Evolutionary conservation across 2,888 invertebrate genomes (phyloP).

Genomic region (Dryocosmus kuriphilus): DNA sequence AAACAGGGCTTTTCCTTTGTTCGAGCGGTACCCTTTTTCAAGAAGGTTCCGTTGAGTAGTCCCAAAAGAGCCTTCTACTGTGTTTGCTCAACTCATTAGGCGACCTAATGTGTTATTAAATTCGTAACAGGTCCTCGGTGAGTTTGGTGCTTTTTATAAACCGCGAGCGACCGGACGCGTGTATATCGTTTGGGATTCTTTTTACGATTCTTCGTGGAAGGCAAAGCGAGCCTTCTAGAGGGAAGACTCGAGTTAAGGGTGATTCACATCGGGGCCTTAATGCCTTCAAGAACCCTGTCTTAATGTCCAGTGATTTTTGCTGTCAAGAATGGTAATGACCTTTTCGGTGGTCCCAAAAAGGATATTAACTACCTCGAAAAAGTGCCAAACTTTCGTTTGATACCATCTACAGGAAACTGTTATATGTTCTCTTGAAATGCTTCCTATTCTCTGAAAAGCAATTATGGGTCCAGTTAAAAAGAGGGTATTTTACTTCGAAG

Average conservation of each 20-base stretch:
- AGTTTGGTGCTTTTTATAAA: constrained; percentile 38
- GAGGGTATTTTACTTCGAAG: neutral
- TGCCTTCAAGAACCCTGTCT: constrained; percentile 15
- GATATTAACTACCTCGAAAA: constrained; percentile 19
- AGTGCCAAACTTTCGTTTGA: constrained; percentile 34
- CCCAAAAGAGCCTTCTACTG: constrained; percentile 48
- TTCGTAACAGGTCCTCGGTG: constrained; percentile 46
- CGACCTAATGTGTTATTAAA: constrained; percentile 63
- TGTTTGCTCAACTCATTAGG: constrained; percentile 62
- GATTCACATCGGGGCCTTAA: constrained; percentile 33
- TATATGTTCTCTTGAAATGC: constrained; percentile 5
- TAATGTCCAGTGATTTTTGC: constrained; percentile 38
- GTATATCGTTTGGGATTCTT: constrained; percentile 29
- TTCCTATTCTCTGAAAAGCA: constrained; percentile 20
- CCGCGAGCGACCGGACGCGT: constrained; percentile 34
- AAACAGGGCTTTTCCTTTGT: constrained; percentile 60
- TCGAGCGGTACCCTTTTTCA: constrained; percentile 52
- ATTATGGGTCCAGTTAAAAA: neutral
- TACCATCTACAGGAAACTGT: constrained; percentile 22
- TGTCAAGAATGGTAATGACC: constrained; percentile 34
- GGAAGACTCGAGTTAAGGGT: constrained; percentile 20
- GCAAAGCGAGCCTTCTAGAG: constrained; percentile 11
- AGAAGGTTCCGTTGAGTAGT: constrained; percentile 48
- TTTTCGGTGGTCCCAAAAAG: constrained; percentile 28
- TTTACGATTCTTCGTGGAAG: constrained; percentile 50